phyloP scores from a whole-genome alignment of 2,888 invertebrate species.

The Nemoura dubitans region DNA sequence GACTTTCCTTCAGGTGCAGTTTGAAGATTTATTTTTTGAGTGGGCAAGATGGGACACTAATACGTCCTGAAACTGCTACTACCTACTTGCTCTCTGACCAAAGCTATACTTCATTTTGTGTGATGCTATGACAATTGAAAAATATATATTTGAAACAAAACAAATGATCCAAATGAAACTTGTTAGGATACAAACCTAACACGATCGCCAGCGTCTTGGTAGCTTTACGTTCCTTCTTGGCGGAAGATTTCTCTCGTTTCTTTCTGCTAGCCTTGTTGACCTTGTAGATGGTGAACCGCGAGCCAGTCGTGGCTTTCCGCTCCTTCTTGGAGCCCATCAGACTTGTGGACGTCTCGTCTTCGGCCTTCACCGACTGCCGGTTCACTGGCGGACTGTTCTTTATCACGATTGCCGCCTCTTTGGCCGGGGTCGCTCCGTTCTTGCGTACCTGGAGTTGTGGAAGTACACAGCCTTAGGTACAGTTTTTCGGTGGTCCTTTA shows the following conservation, averaged over 20 bases:
- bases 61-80: too few species aligned
- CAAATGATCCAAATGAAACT: too few species aligned
- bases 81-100: too few species aligned
- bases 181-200: slow-evolving; percentile 77
- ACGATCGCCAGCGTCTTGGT: slow-evolving; percentile 99
- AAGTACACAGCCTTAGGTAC: neutral
- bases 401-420: slow-evolving; percentile 45
- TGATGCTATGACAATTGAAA: too few species aligned
- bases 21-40: too few species aligned
- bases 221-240: slow-evolving; percentile 95
- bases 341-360: slow-evolving; percentile 56
- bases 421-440: slow-evolving; percentile 47
- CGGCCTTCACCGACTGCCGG: slow-evolving; percentile 34
- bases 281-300: slow-evolving; percentile 87
- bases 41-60: too few species aligned
- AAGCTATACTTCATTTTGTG: too few species aligned
- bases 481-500: too few species aligned
- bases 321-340: slow-evolving; percentile 70
- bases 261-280: slow-evolving; percentile 94
- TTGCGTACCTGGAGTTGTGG: slow-evolving; percentile 41
- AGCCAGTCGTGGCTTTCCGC: slow-evolving; percentile 69
- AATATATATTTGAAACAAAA: too few species aligned
- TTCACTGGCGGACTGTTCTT: slow-evolving; percentile 26
- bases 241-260: slow-evolving; percentile 92
- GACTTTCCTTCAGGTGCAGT: too few species aligned